Conservation (phyloP, 2,888 invertebrate genomes). For the Drosophila kanekoi region DNA sequence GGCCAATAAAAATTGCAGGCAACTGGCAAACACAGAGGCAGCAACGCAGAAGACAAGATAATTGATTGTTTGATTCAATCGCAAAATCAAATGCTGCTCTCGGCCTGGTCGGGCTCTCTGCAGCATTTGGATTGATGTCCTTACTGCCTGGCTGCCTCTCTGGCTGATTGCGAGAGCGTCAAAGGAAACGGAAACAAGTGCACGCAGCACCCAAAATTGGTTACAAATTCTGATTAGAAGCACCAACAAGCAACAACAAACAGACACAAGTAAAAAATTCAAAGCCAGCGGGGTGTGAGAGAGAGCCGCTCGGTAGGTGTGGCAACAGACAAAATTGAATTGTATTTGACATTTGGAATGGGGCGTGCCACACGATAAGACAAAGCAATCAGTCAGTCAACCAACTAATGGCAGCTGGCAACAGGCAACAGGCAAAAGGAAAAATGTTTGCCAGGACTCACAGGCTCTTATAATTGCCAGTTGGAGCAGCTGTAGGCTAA, state of each 20-base stretch:
- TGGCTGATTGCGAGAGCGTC: slow-evolving; percentile 71
- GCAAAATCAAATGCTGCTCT: slow-evolving; percentile 73
- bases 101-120: slow-evolving; percentile 27
- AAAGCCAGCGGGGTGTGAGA: slow-evolving; percentile 13
- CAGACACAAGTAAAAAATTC: slow-evolving; percentile 52
- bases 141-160: slow-evolving; percentile 37
- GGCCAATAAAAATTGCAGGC: slow-evolving; percentile 69
- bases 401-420: slow-evolving; percentile 51
- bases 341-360: slow-evolving; percentile 62
- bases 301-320: slow-evolving; percentile 51
- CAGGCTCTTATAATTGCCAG: slow-evolving; percentile 60
- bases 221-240: slow-evolving; percentile 80
- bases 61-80: slow-evolving; percentile 80
- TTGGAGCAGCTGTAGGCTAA: slow-evolving; percentile 22
- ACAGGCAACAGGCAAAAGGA: slow-evolving; percentile 19
- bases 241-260: slow-evolving; percentile 55
- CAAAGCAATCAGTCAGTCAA: slow-evolving; percentile 77
- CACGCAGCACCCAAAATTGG: slow-evolving; percentile 72
- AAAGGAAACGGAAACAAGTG: slow-evolving; percentile 71
- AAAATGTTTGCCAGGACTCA: slow-evolving; percentile 41
- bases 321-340: slow-evolving; percentile 72
- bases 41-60: slow-evolving; percentile 68
- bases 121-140: slow-evolving; percentile 48
- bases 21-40: slow-evolving; percentile 33
- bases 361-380: slow-evolving; percentile 62